phyloP scores from a whole-genome alignment of 2,797 vertebrate species.

The Enteromius mattozi region DNA sequence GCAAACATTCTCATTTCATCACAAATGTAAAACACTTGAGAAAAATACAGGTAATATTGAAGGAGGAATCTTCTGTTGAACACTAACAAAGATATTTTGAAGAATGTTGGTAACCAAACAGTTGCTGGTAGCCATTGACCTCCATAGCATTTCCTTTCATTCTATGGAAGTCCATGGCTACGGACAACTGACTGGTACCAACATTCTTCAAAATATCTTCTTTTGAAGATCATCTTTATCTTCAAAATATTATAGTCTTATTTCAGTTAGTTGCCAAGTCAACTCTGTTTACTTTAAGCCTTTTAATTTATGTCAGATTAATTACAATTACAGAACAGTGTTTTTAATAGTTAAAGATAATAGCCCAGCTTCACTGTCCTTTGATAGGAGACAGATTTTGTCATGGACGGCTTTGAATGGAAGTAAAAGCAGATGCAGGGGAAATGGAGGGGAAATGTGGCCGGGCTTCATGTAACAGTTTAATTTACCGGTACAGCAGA shows the following conservation, averaged over 20 bases:
- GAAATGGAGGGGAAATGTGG: constrained; percentile 76
- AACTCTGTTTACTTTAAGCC: neutral
- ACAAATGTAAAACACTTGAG: neutral
- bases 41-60: neutral
- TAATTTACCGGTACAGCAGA: constrained; percentile 61
- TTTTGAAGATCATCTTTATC: neutral
- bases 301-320: neutral
- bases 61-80: neutral
- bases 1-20: neutral
- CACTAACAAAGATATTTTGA: neutral
- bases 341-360: constrained; percentile 2
- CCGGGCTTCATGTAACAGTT: constrained; percentile 68
- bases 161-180: neutral
- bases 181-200: neutral
- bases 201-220: neutral
- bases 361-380: constrained; percentile 45
- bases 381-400: constrained; percentile 68
- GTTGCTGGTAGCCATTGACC: neutral
- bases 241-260: too few relatives aligned
- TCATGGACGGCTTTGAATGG: constrained; percentile 73
- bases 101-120: neutral
- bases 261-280: too few relatives aligned
- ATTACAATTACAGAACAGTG: neutral
- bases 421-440: constrained; percentile 80
- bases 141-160: neutral